These are phyloP conservation scores for Apogon hyalosoma DNA, from an alignment of 2,797 vertebrate species.

Conservation along the genomic window DNA sequence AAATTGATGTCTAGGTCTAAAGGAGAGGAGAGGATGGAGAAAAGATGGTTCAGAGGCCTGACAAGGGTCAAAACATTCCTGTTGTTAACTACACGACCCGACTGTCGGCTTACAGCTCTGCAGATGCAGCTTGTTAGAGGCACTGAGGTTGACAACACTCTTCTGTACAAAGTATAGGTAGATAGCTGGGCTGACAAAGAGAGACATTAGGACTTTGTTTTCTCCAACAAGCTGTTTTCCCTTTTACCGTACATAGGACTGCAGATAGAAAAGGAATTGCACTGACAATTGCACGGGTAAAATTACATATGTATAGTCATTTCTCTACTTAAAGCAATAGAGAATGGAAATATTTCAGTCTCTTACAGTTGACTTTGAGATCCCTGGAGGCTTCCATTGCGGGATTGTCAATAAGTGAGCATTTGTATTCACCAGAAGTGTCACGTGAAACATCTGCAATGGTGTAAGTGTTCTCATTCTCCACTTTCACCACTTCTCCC, in stretches of 20 bases:
- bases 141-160: constrained; percentile 51
- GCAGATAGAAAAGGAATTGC: constrained; percentile 9
- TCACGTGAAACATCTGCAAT: constrained; percentile 87
- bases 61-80: constrained; percentile 59
- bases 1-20: constrained; percentile 93
- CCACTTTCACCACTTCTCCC: constrained; percentile 87
- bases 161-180: constrained; percentile 44
- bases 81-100: constrained; percentile 57
- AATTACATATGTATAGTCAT: constrained; percentile 10
- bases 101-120: constrained; percentile 50
- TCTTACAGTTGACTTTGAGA: constrained; percentile 93
- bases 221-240: constrained; percentile 29
- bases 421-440: constrained; percentile 91
- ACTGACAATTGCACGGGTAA: constrained; percentile 2
- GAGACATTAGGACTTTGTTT: constrained; percentile 36
- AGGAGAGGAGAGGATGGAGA: constrained; percentile 49
- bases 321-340: constrained; percentile 3
- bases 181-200: constrained; percentile 25
- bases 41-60: constrained; percentile 59
- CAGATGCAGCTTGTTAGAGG: constrained; percentile 68
- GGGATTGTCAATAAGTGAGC: constrained; percentile 88
- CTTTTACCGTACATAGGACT: constrained; percentile 21
- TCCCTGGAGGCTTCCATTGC: constrained; percentile 80
- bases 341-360: constrained; percentile 2
- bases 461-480: constrained; percentile 82